These are phyloP conservation scores for Agrypnus murinus DNA, from an alignment of 2,888 invertebrate genomes.

Conservation along the genomic window DNA sequence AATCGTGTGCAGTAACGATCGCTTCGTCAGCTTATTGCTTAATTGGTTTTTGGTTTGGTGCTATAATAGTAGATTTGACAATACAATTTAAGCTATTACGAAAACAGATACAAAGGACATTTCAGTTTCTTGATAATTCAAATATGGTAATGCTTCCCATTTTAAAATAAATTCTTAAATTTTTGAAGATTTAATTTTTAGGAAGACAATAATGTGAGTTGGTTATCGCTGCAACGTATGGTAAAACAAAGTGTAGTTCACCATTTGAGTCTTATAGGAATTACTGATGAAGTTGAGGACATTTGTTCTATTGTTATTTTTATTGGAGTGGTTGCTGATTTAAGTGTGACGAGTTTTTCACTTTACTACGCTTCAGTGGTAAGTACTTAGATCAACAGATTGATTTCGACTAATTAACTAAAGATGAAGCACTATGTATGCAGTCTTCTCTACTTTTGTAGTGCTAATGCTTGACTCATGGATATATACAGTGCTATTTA, in stretches of 20 bases:
- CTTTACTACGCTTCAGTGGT: conserved; percentile 7
- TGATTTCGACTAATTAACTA: too few species aligned
- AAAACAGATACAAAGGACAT: not conserved
- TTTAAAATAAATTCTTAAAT: not conserved
- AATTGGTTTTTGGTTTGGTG: conserved; percentile 13
- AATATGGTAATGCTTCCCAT: too few species aligned
- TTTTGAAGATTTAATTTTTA: not conserved
- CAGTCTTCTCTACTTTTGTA: too few species aligned
- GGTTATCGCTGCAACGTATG: not conserved
- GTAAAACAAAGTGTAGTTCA: not conserved
- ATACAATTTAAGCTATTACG: conserved; percentile 25
- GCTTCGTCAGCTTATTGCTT: conserved; percentile 20
- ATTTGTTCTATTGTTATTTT: not conserved
- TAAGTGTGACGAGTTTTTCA: not conserved
- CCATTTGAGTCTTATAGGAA: not conserved
- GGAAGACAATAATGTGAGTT: not conserved
- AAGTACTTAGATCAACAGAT: not conserved
- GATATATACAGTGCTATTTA: too few species aligned
- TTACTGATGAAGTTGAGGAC: not conserved
- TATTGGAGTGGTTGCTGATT: not conserved
- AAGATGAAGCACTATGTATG: too few species aligned
- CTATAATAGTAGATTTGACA: conserved; percentile 26
- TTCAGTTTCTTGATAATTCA: too few species aligned
- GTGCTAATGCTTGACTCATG: too few species aligned
- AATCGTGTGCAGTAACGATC: conserved; percentile 8